phyloP scores from a whole-genome alignment of 2,113 vertebrate species.

The Anhinga anhinga region DNA sequence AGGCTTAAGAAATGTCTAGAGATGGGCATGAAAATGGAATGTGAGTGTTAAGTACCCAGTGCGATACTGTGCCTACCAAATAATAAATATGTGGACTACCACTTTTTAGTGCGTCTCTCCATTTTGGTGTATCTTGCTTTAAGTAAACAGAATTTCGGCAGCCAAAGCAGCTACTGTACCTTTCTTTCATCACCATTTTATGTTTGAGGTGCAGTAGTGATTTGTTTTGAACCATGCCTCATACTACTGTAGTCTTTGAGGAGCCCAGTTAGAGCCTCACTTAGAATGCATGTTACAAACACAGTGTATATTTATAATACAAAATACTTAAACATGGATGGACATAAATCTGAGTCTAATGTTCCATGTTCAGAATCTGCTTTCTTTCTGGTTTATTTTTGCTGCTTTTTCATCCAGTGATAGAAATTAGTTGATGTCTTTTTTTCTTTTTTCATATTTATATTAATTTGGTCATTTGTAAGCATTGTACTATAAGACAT shows the following conservation, averaged over 20 bases:
- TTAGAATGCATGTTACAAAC: not conserved
- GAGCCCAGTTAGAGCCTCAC: not conserved
- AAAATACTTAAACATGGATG: not conserved
- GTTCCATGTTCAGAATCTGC: not conserved
- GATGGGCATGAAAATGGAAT: slow-evolving; percentile 99
- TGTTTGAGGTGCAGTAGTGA: not conserved
- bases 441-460: not conserved
- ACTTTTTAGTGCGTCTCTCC: not conserved
- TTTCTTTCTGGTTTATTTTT: not conserved
- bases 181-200: not conserved
- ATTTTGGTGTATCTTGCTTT: not conserved
- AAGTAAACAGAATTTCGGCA: not conserved
- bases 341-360: not conserved
- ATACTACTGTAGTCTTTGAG: not conserved
- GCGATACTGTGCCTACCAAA: not conserved
- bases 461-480: not conserved
- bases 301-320: not conserved
- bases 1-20: slow-evolving; percentile 95
- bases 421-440: not conserved
- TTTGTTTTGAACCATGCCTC: not conserved
- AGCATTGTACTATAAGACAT: not conserved
- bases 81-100: not conserved
- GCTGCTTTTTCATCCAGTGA: not conserved
- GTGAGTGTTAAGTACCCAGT: slow-evolving; percentile 78
- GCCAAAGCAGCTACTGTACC: not conserved